phyloP scores from a whole-genome alignment of 92 coral and sea anemone genomes.

The Siderastrea radians region DNA sequence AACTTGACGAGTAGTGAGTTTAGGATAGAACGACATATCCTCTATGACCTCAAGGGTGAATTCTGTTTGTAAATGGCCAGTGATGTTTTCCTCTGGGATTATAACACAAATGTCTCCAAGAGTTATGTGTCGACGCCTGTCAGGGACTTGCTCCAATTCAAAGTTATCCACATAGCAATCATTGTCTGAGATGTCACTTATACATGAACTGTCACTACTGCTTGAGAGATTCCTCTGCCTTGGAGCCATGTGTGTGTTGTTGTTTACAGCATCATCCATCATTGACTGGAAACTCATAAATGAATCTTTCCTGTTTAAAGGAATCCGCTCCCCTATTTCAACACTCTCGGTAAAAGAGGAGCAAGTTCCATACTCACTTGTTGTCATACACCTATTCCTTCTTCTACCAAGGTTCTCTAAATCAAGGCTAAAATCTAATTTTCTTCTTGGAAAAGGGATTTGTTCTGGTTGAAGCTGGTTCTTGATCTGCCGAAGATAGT shows the following conservation, averaged over 20 bases:
- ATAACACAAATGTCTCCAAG: constrained; percentile 92
- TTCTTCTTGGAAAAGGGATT: constrained; percentile 51
- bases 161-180: constrained; percentile 41
- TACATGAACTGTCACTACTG: constrained; percentile 33
- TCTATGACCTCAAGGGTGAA: constrained; percentile 83
- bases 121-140: constrained; percentile 78
- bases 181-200: constrained; percentile 59
- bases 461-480: constrained; percentile 35
- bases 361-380: constrained; percentile 90
- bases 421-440: constrained; percentile 78
- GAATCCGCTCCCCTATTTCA: constrained; percentile 33
- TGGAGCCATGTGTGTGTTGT: constrained; percentile 1
- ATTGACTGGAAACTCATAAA: constrained; percentile 28
- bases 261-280: constrained; percentile 45
- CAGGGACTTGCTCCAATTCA: constrained; percentile 47
- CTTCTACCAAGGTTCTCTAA: constrained; percentile 50
- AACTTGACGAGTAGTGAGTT: constrained; percentile 69
- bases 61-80: constrained; percentile 90
- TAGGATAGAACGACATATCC: constrained; percentile 76
- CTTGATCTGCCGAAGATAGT: constrained; percentile 54
- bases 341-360: constrained; percentile 66
- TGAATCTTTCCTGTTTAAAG: constrained; percentile 29
- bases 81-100: constrained; percentile 86
- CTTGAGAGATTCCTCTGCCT: constrained; percentile 40
- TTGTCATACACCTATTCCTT: constrained; percentile 54